phyloP scores from a whole-genome alignment of 2,113 vertebrate genomes.

The Macquaria australasica region DNA sequence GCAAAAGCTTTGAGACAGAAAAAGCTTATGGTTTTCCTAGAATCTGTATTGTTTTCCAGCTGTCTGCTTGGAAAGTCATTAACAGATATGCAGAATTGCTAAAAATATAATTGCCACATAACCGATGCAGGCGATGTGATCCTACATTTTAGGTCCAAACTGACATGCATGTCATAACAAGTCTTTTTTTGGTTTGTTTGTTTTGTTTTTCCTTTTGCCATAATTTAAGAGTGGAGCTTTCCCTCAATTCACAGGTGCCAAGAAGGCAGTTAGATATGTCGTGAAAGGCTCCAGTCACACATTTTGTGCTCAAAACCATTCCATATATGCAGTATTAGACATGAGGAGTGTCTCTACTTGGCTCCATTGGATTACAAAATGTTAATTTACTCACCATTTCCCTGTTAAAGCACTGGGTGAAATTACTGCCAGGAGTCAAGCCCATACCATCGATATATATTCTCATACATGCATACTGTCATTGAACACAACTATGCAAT shows the following conservation, averaged over 20 bases:
- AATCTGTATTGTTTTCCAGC: constrained; percentile 3
- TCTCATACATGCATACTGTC: constrained; percentile 46
- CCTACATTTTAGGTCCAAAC: constrained; percentile 28
- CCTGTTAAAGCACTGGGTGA: background rate
- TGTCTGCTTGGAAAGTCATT: constrained; percentile 1
- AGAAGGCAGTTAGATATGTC: background rate
- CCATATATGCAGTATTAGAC: constrained; percentile 44
- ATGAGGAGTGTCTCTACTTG: background rate
- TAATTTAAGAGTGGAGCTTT: constrained; percentile 3
- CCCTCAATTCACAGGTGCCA: background rate
- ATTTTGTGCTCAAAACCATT: constrained; percentile 37
- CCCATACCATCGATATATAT: constrained; percentile 16
- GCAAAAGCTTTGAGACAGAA: constrained; percentile 19
- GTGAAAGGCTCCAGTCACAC: background rate
- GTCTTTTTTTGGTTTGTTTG: background rate
- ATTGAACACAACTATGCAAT: constrained; percentile 79
- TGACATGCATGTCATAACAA: background rate
- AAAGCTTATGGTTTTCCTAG: background rate
- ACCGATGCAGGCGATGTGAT: constrained; percentile 16
- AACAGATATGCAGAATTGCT: constrained; percentile 32
- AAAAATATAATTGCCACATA: background rate
- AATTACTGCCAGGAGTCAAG: constrained; percentile 48
- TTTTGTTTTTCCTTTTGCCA: background rate
- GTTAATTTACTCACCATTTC: background rate
- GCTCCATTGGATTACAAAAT: constrained; percentile 11